Base-by-base conservation (phyloP, 37 sponge, comb jelly and placozoan species). In the Crambe crambe region DNA sequence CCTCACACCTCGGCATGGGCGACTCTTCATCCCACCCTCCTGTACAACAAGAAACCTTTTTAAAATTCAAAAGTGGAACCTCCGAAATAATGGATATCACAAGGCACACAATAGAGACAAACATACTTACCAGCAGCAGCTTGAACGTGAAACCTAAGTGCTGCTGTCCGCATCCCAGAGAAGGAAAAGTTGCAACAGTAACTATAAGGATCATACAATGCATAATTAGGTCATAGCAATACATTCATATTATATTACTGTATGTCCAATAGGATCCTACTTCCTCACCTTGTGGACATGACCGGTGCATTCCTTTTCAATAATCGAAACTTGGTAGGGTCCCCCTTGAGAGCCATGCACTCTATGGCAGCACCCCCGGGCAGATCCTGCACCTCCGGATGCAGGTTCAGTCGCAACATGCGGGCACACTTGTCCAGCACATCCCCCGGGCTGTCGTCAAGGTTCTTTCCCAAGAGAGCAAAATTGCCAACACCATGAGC, bases 341-440 rank as follows among this genome's bases (percentile, higher is more conserved):
- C 44, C 3, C 89, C 90, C 64, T 41, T 20, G 36, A 17, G 17
- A 31, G 93, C 91, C 30, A 86, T 5, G 54, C 26, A 30, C 77
- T 95, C 96, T 1, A 95, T 69, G 12, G 93, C 93, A 1, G 81
- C 82, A 10, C 93, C 93, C 18, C 93, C 93, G 47, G 88, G 58
- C 18, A 93, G 47, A 43, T 51, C 37, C 15, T 10, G 20, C 26
- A 87, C 80, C 9, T 81, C 82, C 0, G 84, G 83, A 41, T 91
- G 79, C 22, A 18, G 73, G 83, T 88, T 44, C 35, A 95, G 84
- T 17, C 70, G 59, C 37, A 95, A 62, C 75, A 29, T 62, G 9
- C 83, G 57, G 15, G 83, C 80, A 36, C 83, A 68, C 51, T 94
- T 87, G 79, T 94, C 95, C 21, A 94, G 65, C 0, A 81, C 85